Base-by-base conservation (phyloP, 2,888 invertebrate genomes). In the Ochlodes sylvanus region DNA sequence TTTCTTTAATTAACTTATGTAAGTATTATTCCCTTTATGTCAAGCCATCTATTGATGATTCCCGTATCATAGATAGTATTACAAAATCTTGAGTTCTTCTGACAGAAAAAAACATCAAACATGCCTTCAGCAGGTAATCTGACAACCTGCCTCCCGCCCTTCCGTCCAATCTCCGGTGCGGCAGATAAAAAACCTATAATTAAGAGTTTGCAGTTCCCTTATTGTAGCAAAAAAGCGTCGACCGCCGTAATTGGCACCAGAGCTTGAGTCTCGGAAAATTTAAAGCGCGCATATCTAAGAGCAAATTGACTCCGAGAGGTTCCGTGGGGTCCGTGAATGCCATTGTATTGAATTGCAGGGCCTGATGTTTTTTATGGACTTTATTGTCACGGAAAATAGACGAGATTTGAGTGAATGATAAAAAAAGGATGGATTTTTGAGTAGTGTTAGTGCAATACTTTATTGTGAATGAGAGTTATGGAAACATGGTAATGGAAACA, bases 191-290 rank as follows among this genome's bases (percentile, higher is more conserved):
- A 79, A 79, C 50, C 44, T 42, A 5, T 38, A 58, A 65, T 65
- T 58, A 58, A 41, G 65, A 65, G 65, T 58, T 65, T 58, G 57
- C 65, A 58, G 57, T 56, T 38, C 58, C 50, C 57, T 58, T 58
- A 65, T 47, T 47, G 47, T 57, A 72, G 71, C 72, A 38, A 84
- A 79, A 79, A 73, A 72, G 70, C 70, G 75, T 71, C 72, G 73
- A 74, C 70, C 68, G 57, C 50, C 73, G 81, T 87, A 87, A 88
- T 85, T 88, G 87, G 85, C 80, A 80, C 72, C 65, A 69, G 75
- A 71, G 60, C 57, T 12, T 73, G 75, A 70, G 71, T 73, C 70
- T 69, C 73, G 73, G 77, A 80, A 80, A 79, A 76, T 81, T 84
- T 81, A 78, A 80, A 69, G 72, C 69, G 74, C 76, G 75, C 75